Evolutionary conservation across 2,797 vertebrate species (phyloP).

Genomic region (Paguma larvata): DNA sequence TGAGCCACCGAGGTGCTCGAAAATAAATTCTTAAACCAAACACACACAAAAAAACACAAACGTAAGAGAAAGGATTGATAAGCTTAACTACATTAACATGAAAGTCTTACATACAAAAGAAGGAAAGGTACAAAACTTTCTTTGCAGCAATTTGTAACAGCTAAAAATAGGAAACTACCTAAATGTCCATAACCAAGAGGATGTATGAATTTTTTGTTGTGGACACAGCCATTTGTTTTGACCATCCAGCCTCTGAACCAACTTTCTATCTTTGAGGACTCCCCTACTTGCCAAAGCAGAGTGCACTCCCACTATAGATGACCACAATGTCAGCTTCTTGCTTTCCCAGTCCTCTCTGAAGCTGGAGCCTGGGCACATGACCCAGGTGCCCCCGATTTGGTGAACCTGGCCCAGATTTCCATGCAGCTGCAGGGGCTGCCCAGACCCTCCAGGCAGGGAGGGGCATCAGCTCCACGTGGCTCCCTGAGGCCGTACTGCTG

Average conservation of each 20-base stretch:
- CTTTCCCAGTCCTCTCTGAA: neutral
- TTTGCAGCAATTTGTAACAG: neutral
- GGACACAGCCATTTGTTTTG: neutral
- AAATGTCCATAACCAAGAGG: neutral
- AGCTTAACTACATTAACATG: conserved; percentile 30
- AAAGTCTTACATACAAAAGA: neutral
- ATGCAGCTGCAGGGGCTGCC: neutral
- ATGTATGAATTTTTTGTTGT: neutral
- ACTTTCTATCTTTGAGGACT: neutral
- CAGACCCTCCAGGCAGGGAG: neutral
- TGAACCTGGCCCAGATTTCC: neutral
- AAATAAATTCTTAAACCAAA: conserved; percentile 45
- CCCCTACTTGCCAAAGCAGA: neutral
- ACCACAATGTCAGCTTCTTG: neutral
- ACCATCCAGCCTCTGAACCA: neutral
- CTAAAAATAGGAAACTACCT: neutral
- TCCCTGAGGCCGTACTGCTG: neutral
- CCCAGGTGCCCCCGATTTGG: neutral
- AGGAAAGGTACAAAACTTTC: neutral
- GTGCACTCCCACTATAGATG: neutral
- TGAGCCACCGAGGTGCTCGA: neutral
- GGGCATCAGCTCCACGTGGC: no score
- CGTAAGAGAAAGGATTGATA: neutral
- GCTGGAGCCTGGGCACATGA: neutral
- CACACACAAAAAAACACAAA: neutral